These are phyloP conservation scores for Vulpes ferrilata DNA, from an alignment of 2,113 vertebrate genomes.

Conservation along the genomic window DNA sequence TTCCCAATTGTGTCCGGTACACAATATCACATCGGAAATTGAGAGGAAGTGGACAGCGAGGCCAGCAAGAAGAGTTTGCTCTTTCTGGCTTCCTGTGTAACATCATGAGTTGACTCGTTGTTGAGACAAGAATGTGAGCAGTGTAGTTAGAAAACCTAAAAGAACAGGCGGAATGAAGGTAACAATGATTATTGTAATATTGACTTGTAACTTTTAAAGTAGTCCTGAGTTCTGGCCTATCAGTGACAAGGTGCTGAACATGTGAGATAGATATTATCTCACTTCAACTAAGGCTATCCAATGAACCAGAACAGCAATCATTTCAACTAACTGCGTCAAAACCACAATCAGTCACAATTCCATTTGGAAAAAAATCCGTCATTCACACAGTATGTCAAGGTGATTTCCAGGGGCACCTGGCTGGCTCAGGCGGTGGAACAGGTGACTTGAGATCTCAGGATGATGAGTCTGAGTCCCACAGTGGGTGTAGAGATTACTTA, in stretches of 20 bases:
- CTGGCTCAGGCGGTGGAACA: neutral
- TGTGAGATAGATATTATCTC: neutral
- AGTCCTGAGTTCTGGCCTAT: neutral
- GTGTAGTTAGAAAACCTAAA: slow-evolving; percentile 46
- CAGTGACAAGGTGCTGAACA: neutral
- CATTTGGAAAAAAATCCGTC: neutral
- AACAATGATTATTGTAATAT: slow-evolving; percentile 11
- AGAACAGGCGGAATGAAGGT: slow-evolving; percentile 60
- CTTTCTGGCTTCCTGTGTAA: slow-evolving; percentile 69
- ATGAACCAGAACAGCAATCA: neutral
- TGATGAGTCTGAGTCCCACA: neutral
- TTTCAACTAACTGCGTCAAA: slow-evolving; percentile 26
- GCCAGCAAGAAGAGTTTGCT: slow-evolving; percentile 50
- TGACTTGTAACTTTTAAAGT: neutral
- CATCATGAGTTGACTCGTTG: slow-evolving; percentile 32
- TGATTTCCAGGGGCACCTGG: neutral
- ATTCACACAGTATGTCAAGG: neutral
- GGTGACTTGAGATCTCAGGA: neutral
- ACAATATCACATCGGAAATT: neutral
- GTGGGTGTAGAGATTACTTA: neutral
- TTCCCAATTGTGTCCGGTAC: neutral
- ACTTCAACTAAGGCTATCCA: neutral
- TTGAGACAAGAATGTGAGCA: neutral
- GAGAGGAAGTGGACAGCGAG: slow-evolving; percentile 51
- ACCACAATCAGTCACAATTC: neutral